Base-by-base conservation (phyloP, 2,113 vertebrate species). In the Theristicus caerulescens region DNA sequence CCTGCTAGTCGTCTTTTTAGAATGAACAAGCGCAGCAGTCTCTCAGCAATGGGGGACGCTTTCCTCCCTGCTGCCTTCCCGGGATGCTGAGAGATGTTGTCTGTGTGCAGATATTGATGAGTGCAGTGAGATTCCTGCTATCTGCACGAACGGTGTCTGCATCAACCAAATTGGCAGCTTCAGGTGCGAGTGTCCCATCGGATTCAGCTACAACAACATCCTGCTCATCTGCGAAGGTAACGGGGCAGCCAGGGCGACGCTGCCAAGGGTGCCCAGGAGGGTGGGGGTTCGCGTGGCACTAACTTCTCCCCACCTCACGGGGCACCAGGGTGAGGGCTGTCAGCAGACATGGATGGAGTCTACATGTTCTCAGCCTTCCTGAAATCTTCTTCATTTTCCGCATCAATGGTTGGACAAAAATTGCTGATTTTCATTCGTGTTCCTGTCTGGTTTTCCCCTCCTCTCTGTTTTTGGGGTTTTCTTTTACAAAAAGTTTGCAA, bases 121-220 rank as follows among this genome's bases (percentile, higher is more conserved):
- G 95, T 99, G 99, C 92, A 98, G 98, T 2, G 99, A 99, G 98
- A 99, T 99, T 85, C 98, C 99, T 0, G 98, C 98, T 1, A 98
- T 99, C 97, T 99, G 99, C 67, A 98, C 98, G 18, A 98, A 98
- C 1, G 99, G 99, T 2, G 97, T 99, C 79, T 99, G 99, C 95
- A 98, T 99, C 98, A 99, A 99, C 98, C 99, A 99, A 94, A 99
- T 99, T 0, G 99, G 99, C 62, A 99, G 99, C 95, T 99, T 99
- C 98, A 98, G 98, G 80, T 99, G 99, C 46, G 99, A 99, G 97
- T 99, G 99, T 88, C 99, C 98, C 11, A 98, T 98, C 79, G 99
- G 99, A 58, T 99, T 99, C 98, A 98, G 98, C 96, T 99, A 99
- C 98, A 99, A 99, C 98, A 98, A 99, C 94, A 98, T 98, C 86